Base-by-base conservation (phyloP, 2,888 invertebrate species). In the Eupithecia tripunctaria region DNA sequence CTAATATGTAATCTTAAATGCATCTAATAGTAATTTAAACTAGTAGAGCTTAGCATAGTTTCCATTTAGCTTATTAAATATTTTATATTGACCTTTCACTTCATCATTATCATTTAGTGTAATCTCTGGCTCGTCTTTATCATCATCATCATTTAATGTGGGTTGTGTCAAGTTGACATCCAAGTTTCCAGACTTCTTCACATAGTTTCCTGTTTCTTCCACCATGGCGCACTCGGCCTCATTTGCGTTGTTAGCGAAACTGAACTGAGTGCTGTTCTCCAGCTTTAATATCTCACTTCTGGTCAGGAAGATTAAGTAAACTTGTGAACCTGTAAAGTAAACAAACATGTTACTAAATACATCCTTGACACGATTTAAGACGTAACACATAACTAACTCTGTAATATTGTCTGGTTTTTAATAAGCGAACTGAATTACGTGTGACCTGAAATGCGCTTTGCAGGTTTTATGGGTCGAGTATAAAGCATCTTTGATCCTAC, bases 241-340 rank as follows among this genome's bases (percentile, higher is more conserved):
- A 21, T 36, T 38, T 21, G 38, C 64, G 15, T 64, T 36, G 38
- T 64, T 64, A 21, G 21, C 12, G 15, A 64, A 64, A 25, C 64
- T 41, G 3, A 64, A 64, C 38, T 64, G 64, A 64, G 36, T 21
- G 25, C 36, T 64, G 25, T 64, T 21, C 38, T 64, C 64, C 4
- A 64, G 21, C 15, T 64, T 64, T 2, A 64, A 21, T 12, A 64
- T 38, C 15, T 64, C 64, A 64, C 64, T 64, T 6, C 64, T 36
- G n/a, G 64, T 64, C 25, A 64, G 64, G 14, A 64, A 25, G 2
- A 38, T 38, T 15, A 64, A 15, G 15, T 64, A 64, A 6, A 64
- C 64, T n/a, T 38, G 64, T 2, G 41, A 38, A 38, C 64, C 64
- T 82, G 82, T 32, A 63, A 63, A 32, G n/a, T n/a, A 63, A 63